Percentiles rank a stretch among this genome's conserved stretches.
These are phyloP conservation scores for Rhipidura dahli DNA, from an alignment of 2,113 vertebrate species.

Conservation along the genomic window DNA sequence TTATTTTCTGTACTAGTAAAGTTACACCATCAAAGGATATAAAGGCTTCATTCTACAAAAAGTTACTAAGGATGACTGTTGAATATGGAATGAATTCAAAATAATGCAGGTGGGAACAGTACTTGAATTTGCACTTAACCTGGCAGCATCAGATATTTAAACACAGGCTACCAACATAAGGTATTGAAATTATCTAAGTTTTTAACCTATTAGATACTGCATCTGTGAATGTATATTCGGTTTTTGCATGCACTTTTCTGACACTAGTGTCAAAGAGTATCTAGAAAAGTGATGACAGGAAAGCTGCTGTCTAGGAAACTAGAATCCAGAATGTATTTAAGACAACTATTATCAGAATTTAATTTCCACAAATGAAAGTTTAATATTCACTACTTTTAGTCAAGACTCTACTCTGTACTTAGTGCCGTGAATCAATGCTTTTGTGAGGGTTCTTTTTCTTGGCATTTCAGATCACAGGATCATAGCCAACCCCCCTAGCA, in stretches of 20 bases:
- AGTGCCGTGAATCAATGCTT: background rate
- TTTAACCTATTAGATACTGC: background rate
- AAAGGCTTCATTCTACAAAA: background rate
- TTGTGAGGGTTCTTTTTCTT: background rate
- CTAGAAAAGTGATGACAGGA: background rate
- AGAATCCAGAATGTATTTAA: background rate
- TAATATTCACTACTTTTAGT: background rate
- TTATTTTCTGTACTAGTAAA: background rate
- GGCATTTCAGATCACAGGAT: background rate
- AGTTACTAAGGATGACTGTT: background rate
- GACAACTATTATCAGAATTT: background rate
- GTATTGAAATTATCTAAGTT: background rate
- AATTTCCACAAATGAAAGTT: background rate
- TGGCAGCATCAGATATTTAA: background rate
- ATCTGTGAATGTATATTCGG: background rate
- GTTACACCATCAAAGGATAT: background rate
- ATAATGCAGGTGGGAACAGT: background rate
- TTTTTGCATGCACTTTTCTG: background rate
- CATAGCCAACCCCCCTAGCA: accelerated
- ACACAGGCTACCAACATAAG: background rate
- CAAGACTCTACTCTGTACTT: background rate
- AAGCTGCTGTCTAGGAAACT: background rate
- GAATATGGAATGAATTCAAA: background rate
- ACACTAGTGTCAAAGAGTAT: background rate
- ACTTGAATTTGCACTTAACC: background rate